Base-by-base conservation (phyloP, 2,113 vertebrate species). In the Tetrao urogallus region DNA sequence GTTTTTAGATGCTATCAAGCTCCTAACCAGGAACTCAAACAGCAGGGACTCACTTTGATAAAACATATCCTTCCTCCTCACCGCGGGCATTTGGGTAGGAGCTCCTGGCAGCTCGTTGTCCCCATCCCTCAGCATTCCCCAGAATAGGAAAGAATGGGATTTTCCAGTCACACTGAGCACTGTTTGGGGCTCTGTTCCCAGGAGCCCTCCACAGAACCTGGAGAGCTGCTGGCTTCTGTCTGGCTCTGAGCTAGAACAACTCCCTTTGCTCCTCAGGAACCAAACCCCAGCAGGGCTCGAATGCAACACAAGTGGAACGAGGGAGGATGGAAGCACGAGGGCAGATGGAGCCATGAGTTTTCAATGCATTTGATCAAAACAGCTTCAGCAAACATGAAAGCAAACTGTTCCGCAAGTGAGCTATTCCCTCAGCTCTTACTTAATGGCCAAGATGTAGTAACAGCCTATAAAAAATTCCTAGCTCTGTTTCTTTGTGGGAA, bases 21-120 rank as follows among this genome's bases (percentile, higher is more conserved):
- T 88, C 34, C 93, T 36, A 71, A 89, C 85, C 94, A 95, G 95
- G 94, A 95, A 92, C 89, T 95, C 95, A 81, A 94, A 91, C 93
- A 96, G 95, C 94, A 61, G 92, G 82, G 94, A 64, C 93, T 32
- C 60, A 0, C 91, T 86, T 28, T 47, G 91, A 93, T 89, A 89
- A 94, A 96, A 88, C 72, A 89, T 6, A 80, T 93, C 91, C 95
- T 95, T 92, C 96, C 94, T 86, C 69, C 82, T 86, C 22, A 5
- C 50, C 6, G 58, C 54, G 15, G 88, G 79, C 81, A 2, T 3
- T 73, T 6, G 73, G 48, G 74, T 4, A 67, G 90, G 3, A 79
- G 86, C 82, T 85, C 25, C 80, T 2, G 38, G 1, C 0, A 32
- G 65, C n/a, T 16, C 11, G 1, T 6, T 10, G n/a, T 66, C 80